Percentiles rank a stretch among this genome's conserved stretches.
phyloP scores from a whole-genome alignment of 2,888 invertebrate genomes.

The Agriopis aurantiaria region DNA sequence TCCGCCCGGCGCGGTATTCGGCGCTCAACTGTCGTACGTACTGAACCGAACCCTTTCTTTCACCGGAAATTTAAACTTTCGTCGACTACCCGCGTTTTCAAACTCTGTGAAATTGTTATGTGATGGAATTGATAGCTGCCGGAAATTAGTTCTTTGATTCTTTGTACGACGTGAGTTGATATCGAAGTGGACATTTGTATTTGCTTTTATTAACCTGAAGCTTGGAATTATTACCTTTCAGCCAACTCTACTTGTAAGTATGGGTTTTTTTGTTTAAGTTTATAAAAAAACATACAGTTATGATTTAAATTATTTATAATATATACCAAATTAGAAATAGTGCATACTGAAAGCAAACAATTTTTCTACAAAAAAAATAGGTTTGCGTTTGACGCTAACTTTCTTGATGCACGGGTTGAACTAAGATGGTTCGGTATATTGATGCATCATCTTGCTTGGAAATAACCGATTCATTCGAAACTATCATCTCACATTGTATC shows the following conservation, averaged over 20 bases:
- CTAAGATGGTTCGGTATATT: no score
- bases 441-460: no score
- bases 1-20: conserved; percentile 48
- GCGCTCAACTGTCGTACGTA: conserved; percentile 44
- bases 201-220: neutral
- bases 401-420: no score
- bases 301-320: no score
- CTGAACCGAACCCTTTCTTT: conserved; percentile 18
- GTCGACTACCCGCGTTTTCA: conserved; percentile 54
- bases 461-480: no score
- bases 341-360: no score
- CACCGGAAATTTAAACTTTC: conserved; percentile 66
- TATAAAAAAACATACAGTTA: no score
- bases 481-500: no score
- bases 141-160: conserved; percentile 31
- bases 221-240: neutral
- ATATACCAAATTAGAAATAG: no score
- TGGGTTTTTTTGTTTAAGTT: no score
- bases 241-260: neutral
- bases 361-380: no score
- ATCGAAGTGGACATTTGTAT: neutral
- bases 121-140: conserved; percentile 33
- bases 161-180: conserved; percentile 1
- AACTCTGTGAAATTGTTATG: conserved; percentile 40
- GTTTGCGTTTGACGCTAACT: no score